Evolutionary conservation across 2,797 vertebrate genomes (phyloP).

Genomic region (Rhabdomys pumilio): DNA sequence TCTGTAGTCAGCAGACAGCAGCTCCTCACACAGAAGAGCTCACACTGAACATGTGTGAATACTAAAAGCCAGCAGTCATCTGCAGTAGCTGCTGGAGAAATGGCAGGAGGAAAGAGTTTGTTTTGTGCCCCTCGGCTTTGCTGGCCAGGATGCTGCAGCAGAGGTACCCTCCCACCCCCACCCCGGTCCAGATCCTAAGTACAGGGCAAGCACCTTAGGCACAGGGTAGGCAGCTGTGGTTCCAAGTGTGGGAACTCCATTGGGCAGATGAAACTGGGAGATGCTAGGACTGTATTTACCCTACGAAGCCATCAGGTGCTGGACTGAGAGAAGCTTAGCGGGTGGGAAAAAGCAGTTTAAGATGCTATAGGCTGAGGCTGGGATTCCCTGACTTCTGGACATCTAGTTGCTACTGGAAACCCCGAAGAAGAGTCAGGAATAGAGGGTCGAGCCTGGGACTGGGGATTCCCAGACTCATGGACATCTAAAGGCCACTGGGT

Average conservation of each 20-base stretch:
- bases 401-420: not conserved
- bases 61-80: not conserved
- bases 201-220: too few relatives aligned
- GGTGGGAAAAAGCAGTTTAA: not conserved
- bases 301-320: not conserved
- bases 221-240: not conserved
- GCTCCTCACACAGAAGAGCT: not conserved
- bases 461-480: not conserved
- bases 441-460: not conserved
- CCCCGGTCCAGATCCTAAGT: not conserved
- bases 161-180: not conserved
- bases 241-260: not conserved
- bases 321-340: not conserved
- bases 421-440: not conserved
- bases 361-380: not conserved
- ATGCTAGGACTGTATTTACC: not conserved
- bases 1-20: not conserved
- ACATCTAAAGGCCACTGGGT: too few relatives aligned
- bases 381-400: not conserved
- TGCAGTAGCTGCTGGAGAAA: not conserved
- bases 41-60: not conserved
- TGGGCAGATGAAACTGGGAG: not conserved
- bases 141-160: not conserved
- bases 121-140: not conserved
- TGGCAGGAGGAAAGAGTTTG: not conserved